Evolutionary conservation across 2,113 vertebrate genomes (phyloP).

Genomic region (Melanerpes formicivorus): DNA sequence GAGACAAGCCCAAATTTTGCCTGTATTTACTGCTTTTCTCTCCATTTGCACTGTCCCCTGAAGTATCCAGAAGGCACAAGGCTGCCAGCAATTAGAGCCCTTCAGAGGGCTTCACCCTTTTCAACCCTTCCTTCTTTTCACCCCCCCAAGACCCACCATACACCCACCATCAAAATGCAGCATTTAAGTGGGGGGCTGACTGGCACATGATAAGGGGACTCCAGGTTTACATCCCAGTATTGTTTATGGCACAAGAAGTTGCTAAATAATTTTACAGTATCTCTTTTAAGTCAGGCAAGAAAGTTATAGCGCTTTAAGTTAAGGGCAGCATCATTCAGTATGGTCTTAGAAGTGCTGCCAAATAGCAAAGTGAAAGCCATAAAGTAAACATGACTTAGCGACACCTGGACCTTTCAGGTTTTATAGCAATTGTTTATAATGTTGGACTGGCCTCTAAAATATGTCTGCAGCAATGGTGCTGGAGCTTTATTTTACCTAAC

Average conservation of each 20-base stretch:
- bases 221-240: neutral
- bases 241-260: slow-evolving; percentile 40
- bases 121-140: no score
- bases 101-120: neutral
- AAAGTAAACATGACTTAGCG: slow-evolving; percentile 66
- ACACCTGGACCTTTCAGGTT: slow-evolving; percentile 68
- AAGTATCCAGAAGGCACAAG: neutral
- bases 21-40: rapidly evolving
- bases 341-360: slow-evolving; percentile 54
- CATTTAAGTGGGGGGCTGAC: neutral
- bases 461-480: neutral
- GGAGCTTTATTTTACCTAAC: slow-evolving; percentile 35
- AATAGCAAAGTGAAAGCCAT: slow-evolving; percentile 68
- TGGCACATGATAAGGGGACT: neutral
- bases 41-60: neutral
- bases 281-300: slow-evolving; percentile 62
- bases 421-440: slow-evolving; percentile 72
- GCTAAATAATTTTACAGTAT: slow-evolving; percentile 66
- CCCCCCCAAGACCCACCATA: neutral
- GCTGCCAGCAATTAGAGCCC: neutral
- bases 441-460: slow-evolving; percentile 61
- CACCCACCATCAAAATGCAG: neutral
- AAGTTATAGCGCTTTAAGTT: slow-evolving; percentile 62
- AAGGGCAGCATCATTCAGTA: slow-evolving; percentile 55
- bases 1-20: neutral